Evolutionary conservation across 2,113 vertebrate species (phyloP).

Genomic region (Oenanthe melanoleuca): DNA sequence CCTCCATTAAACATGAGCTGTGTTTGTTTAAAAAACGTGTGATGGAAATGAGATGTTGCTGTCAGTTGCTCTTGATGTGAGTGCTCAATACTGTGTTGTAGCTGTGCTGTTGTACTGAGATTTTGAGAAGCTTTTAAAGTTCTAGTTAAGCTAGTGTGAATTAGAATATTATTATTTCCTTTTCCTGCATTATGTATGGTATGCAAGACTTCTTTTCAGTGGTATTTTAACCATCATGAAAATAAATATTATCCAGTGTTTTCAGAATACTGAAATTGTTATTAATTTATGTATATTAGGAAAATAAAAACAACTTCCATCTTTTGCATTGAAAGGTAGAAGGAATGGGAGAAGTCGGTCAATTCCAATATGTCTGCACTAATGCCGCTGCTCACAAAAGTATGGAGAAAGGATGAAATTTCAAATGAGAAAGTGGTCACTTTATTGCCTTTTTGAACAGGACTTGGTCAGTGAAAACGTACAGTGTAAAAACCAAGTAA

Average conservation of each 20-base stretch:
- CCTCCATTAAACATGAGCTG: conserved; percentile 15
- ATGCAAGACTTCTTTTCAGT: background rate
- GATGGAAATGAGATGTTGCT: conserved; percentile 39
- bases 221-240: background rate
- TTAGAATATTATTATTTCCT: background rate
- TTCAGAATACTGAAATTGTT: background rate
- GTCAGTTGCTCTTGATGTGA: background rate
- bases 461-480: background rate
- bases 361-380: background rate
- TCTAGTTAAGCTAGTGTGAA: background rate
- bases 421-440: background rate
- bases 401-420: background rate
- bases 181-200: background rate
- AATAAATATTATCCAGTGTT: background rate
- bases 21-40: conserved; percentile 63
- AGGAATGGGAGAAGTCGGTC: background rate
- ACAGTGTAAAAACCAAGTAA: background rate
- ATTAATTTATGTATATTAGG: background rate
- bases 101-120: conserved; percentile 16
- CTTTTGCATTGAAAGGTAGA: background rate
- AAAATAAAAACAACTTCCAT: background rate
- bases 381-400: background rate
- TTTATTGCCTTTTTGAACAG: background rate
- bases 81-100: conserved; percentile 39
- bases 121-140: background rate